phyloP scores from a whole-genome alignment of 2,113 vertebrate genomes.

The Lagopus muta region DNA sequence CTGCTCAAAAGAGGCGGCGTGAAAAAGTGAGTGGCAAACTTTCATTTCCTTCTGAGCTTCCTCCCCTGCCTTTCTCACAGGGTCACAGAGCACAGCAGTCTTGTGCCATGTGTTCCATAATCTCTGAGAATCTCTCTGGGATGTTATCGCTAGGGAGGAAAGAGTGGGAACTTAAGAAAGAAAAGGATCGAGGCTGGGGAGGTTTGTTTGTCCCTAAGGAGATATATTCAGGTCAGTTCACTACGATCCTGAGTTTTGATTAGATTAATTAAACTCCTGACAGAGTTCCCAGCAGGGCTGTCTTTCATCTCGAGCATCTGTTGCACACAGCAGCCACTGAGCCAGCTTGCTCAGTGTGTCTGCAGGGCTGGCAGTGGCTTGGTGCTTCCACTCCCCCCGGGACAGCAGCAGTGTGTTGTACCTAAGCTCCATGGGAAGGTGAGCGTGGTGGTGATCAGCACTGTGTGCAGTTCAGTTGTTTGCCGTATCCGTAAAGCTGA shows the following conservation, averaged over 20 bases:
- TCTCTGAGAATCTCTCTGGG: not conserved
- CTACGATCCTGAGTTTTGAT: not conserved
- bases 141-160: not conserved
- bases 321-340: rapidly evolving
- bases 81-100: not conserved
- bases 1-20: not conserved
- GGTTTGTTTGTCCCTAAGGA: not conserved
- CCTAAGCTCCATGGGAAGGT: not conserved
- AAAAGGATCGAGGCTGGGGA: not conserved
- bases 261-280: not conserved
- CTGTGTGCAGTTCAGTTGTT: not conserved
- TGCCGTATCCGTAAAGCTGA: not conserved
- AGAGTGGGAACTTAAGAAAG: not conserved
- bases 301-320: not conserved
- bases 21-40: not conserved
- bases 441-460: not conserved
- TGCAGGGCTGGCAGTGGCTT: not conserved
- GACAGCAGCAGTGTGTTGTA: not conserved
- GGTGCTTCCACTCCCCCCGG: not conserved
- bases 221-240: not conserved
- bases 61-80: not conserved
- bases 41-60: not conserved
- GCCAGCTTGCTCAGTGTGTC: rapidly evolving
- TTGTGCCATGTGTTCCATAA: not conserved
- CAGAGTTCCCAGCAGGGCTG: not conserved